Evolutionary conservation across 1,140 invertebrate genomes (phyloP).

Genomic region (Mesaphorura yosii): DNA sequence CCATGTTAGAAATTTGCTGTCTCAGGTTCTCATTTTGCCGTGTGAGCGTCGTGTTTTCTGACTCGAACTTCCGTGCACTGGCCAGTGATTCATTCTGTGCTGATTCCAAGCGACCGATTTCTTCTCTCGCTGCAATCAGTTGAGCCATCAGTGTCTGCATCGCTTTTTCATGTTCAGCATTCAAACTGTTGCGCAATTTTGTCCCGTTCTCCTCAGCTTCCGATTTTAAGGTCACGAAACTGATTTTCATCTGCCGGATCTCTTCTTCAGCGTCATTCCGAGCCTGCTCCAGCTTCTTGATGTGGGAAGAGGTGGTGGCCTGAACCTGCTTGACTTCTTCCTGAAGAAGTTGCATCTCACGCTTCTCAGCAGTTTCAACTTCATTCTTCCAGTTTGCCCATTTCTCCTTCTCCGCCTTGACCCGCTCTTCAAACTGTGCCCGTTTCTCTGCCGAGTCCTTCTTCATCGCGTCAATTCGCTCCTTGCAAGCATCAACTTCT

Average conservation of each 20-base stretch:
- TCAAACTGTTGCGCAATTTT: slow-evolving; percentile 9
- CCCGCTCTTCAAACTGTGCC: slow-evolving; percentile 10
- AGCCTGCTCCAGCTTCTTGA: slow-evolving; percentile 20
- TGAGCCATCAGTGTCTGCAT: slow-evolving; percentile 8
- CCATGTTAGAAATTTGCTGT: slow-evolving; percentile 9
- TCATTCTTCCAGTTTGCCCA: slow-evolving; percentile 26
- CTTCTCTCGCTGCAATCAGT: slow-evolving; percentile 10
- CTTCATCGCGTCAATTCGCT: slow-evolving; percentile 4
- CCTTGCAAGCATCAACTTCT: not conserved
- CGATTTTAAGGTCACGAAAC: slow-evolving; percentile 11
- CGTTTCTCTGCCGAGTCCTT: slow-evolving; percentile 1
- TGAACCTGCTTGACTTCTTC: slow-evolving; percentile 26
- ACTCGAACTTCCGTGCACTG: slow-evolving; percentile 9
- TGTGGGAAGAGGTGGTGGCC: slow-evolving; percentile 20
- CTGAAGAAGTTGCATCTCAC: slow-evolving; percentile 20
- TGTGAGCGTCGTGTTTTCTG: slow-evolving; percentile 10
- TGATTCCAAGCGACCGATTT: slow-evolving; percentile 11
- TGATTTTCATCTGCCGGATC: slow-evolving; percentile 15
- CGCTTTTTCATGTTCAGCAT: slow-evolving; percentile 13
- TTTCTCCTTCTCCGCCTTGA: slow-evolving; percentile 25
- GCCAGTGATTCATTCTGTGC: not conserved
- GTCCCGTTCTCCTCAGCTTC: slow-evolving; percentile 18
- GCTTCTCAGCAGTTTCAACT: slow-evolving; percentile 23
- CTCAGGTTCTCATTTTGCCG: slow-evolving; percentile 20
- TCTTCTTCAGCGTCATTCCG: slow-evolving; percentile 28